Percentiles rank a stretch among this genome's conserved stretches.
phyloP scores from a whole-genome alignment of 1,140 invertebrate species.

The Nymphalis io region DNA sequence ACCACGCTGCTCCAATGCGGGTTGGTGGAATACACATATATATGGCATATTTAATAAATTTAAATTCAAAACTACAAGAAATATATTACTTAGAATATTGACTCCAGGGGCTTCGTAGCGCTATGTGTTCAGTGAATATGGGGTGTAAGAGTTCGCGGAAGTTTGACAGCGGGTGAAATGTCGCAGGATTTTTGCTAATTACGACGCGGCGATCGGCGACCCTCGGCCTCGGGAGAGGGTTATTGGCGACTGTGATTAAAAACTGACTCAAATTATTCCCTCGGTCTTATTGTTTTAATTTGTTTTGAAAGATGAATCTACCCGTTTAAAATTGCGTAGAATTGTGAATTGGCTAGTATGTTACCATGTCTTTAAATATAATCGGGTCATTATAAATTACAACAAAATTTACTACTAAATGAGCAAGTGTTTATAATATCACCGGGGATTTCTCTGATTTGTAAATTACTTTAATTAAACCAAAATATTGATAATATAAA shows the following conservation, averaged over 20 bases:
- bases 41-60: too few species aligned
- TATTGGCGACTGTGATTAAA: constrained; percentile 41
- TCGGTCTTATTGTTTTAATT: constrained; percentile 18
- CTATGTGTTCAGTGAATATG: background rate
- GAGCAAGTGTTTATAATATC: too few species aligned
- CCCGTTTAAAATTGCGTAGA: background rate
- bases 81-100: too few species aligned
- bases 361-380: background rate
- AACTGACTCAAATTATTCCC: constrained; percentile 27
- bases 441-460: too few species aligned
- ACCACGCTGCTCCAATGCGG: too few species aligned
- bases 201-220: constrained; percentile 36
- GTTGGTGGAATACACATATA: too few species aligned
- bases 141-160: constrained; percentile 27
- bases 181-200: constrained; percentile 76
- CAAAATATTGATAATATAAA: too few species aligned
- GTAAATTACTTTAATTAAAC: too few species aligned
- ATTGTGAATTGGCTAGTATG: background rate
- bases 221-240: constrained; percentile 29
- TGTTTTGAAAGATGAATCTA: constrained; percentile 12
- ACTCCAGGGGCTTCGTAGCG: background rate
- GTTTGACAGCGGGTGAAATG: constrained; percentile 74
- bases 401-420: too few species aligned
- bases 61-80: too few species aligned
- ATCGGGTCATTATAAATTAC: too few species aligned